phyloP scores from a whole-genome alignment of 1,140 invertebrate genomes.

The Hyphantria cunea region DNA sequence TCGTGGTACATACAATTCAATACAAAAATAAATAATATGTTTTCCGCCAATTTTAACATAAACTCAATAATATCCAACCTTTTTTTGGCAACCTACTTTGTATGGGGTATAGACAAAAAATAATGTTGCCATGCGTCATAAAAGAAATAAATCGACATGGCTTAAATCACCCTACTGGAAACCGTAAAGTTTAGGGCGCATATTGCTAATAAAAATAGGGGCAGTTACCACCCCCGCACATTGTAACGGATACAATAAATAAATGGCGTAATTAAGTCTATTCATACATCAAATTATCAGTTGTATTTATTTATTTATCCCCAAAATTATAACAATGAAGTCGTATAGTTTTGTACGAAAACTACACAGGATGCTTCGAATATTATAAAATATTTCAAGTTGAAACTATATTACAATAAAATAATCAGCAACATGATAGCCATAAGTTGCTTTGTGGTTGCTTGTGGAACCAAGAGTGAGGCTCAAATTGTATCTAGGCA shows the following conservation, averaged over 20 bases:
- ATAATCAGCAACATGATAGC: no score
- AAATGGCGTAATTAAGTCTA: conserved; percentile 72
- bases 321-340: background rate
- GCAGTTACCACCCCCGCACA: conserved; percentile 39
- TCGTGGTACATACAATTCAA: background rate
- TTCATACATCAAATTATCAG: conserved; percentile 71
- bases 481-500: no score
- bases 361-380: no score
- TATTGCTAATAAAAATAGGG: conserved; percentile 60
- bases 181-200: conserved; percentile 52
- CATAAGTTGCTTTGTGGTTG: no score
- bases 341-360: no score
- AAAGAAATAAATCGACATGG: conserved; percentile 61
- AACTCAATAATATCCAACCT: conserved; percentile 45
- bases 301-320: background rate
- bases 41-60: conserved; percentile 45
- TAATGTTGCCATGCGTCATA: conserved; percentile 47
- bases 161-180: conserved; percentile 41
- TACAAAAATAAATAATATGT: conserved; percentile 30
- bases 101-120: conserved; percentile 36
- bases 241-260: conserved; percentile 72
- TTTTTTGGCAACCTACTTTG: conserved; percentile 38
- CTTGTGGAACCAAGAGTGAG: no score
- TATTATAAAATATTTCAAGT: no score
- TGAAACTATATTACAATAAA: no score